A percentile compares a stretch with the other conserved stretches of the same genome.
These are phyloP conservation scores for Umimayanthus kanabou DNA, from an alignment of 92 coral and sea anemone genomes.

Conservation along the genomic window DNA sequence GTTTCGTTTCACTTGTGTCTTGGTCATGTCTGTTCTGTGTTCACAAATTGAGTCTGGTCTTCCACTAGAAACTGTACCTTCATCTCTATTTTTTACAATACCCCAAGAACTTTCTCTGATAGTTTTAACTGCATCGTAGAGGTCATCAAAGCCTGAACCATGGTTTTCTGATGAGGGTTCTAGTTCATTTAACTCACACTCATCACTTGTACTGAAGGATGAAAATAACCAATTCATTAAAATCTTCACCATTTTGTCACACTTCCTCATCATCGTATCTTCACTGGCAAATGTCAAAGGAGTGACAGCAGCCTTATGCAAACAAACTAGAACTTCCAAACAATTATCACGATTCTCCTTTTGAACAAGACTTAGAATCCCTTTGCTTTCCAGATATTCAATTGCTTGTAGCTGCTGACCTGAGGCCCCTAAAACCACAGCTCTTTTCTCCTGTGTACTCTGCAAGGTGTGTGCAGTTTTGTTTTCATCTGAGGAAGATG, in stretches of 20 bases:
- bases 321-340: conserved; percentile 71
- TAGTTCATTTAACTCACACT: neutral
- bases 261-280: conserved; percentile 59
- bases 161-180: conserved; percentile 30
- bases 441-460: neutral
- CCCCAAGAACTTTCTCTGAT: conserved; percentile 43
- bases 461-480: neutral
- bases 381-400: conserved; percentile 66
- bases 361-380: conserved; percentile 61
- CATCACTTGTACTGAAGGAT: neutral
- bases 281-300: conserved; percentile 66
- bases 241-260: conserved; percentile 69
- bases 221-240: conserved; percentile 75
- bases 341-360: conserved; percentile 39
- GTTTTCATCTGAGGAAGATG: conserved; percentile 1
- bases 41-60: neutral
- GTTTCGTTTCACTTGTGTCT: too few relatives aligned
- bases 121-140: conserved; percentile 77
- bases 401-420: conserved; percentile 65
- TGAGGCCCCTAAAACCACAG: conserved; percentile 31
- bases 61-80: neutral
- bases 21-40: neutral
- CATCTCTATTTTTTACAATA: neutral
- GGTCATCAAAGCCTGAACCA: conserved; percentile 63
- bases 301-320: conserved; percentile 70